Base-by-base conservation (phyloP, 2,797 vertebrate species). In the Sebastes trivittatus region DNA sequence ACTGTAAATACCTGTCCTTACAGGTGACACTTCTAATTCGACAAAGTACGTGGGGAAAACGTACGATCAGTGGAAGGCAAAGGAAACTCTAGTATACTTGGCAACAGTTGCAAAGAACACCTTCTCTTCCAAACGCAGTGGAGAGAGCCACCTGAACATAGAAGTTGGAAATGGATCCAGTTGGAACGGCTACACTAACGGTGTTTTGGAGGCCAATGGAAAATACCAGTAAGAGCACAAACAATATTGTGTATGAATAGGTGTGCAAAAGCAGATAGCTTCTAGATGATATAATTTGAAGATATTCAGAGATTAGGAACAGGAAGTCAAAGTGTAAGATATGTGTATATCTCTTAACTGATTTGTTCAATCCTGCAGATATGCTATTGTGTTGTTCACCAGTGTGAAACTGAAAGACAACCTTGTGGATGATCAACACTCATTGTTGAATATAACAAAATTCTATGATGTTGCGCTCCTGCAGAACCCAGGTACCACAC, bases 311-410 rank as follows among this genome's bases (percentile, higher is more conserved):
- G 52, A 69, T 13, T 55, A 22, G 30, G n/a, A 55, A 8, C 18
- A 63, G 13, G 18, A 23, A 23, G 20, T 60, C 16, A 38, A 22
- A 52, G 23, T 30, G 11, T 60, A 9, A 66, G 2, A 66, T 18
- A 5, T 63, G 7, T 32, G 1, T 20, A 25, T 20, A 4, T 71
- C 2, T 66, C 9, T 59, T 11, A 34, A 77, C 38, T 63, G 11
- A 30, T 79, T 56, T 85, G 4, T 83, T 76, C 69, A 16, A 63
- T 86, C 77, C 55, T 83, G 59, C 86, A 96, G 96, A 4, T 94
- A 69, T 81, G 88, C 93, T 11, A 14, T 96, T 27, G 92, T 87
- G 49, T 3, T 90, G n/a, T 96, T 95, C 83, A 96, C 95, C 27
- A 0, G 1, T 4, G 56, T 95, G 75, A 23, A 0, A 1, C 0